Base-by-base conservation (phyloP, 2,113 vertebrate species). In the Aphyosemion australe region DNA sequence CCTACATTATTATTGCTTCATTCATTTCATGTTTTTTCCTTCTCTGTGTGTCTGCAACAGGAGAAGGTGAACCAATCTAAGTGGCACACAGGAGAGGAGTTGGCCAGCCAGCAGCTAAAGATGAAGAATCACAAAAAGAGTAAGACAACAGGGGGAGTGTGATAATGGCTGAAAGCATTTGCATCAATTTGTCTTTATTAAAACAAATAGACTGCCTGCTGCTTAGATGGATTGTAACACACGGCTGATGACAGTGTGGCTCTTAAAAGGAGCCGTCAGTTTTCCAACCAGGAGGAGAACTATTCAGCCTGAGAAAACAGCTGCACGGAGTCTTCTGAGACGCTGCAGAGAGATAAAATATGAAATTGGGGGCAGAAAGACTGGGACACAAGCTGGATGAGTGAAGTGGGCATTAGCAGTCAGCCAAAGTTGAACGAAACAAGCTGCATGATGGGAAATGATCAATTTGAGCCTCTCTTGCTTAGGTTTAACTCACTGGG, bases 371-470 rank as follows among this genome's bases (percentile, higher is more conserved):
- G 37, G 43, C 6, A 70, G 21, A 69, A 61, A 55, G 5, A 6
- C 31, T 59, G 34, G 18, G 41, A 61, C 34, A 18, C 64, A 62
- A 62, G 56, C 39, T 42, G 43, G 18, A 54, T 32, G 21, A 61
- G 59, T 12, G 8, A 66, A 57, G 12, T 16, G 15, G 16, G 1
- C 14, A 61, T 47, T 45, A 20, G 6, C 48, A 69, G 39, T 12
- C 47, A 55, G 52, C 13, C 42, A 9, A 6, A 58, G 19, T 43
- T 34, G 19, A 47, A 43, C 14, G n/a, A 65, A 69, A 48, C 8
- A 53, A 21, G 53, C 66, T 53, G 14, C 58, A 61, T 49, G 37
- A 21, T 56, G 54, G 67, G 45, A 75, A 69, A 65, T 42, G 19
- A 31, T 19, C 41, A 19, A 13, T 42, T 13, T 8, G 34, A 8